Evolutionary conservation across 2,888 invertebrate species (phyloP).

Genomic region (Archips xylosteana): DNA sequence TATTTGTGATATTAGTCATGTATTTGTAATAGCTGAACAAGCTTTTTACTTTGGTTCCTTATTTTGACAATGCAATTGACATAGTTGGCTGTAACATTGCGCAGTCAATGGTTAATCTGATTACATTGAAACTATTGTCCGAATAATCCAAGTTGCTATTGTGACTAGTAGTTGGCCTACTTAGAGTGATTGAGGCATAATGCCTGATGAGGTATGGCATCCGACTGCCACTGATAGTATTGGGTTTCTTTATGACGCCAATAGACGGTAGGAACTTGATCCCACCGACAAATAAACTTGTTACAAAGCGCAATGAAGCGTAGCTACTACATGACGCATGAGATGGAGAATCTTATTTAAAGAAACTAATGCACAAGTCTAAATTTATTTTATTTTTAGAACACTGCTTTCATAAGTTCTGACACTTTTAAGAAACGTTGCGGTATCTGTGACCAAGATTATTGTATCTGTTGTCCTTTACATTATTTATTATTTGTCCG

Average conservation of each 20-base stretch:
- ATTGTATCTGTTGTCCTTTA: no score
- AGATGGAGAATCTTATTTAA: background rate
- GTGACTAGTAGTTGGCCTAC: slow-evolving; percentile 35
- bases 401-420: background rate
- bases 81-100: slow-evolving; percentile 8
- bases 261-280: slow-evolving; percentile 25
- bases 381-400: background rate
- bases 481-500: no score
- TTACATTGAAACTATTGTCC: slow-evolving; percentile 30
- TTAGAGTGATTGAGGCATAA: slow-evolving; percentile 34
- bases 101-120: slow-evolving; percentile 25
- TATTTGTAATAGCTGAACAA: background rate
- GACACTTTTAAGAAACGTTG: background rate
- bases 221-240: slow-evolving; percentile 25
- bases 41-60: background rate
- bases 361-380: background rate
- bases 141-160: slow-evolving; percentile 21
- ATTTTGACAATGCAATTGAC: slow-evolving; percentile 22
- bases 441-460: background rate
- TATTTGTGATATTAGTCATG: background rate
- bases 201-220: slow-evolving; percentile 30
- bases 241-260: slow-evolving; percentile 27
- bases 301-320: slow-evolving; percentile 27
- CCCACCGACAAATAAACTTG: slow-evolving; percentile 21
- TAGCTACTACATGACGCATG: slow-evolving; percentile 17